phyloP scores from a whole-genome alignment of 1,140 invertebrate species.

The Eurosta solidaginis region DNA sequence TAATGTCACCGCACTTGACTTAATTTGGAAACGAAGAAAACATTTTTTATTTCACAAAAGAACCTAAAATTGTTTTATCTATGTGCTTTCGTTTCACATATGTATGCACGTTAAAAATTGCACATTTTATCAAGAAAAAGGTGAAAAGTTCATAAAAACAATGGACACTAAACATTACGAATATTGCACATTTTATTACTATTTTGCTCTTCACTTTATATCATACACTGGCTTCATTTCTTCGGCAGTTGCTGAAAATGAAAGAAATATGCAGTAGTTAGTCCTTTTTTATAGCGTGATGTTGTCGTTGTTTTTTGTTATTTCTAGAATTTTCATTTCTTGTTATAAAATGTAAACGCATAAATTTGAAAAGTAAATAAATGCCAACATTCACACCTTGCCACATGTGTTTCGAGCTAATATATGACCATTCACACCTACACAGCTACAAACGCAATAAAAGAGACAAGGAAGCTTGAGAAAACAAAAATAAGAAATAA shows the following conservation, averaged over 20 bases:
- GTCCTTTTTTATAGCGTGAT: neutral
- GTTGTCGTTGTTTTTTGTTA: too few relatives aligned
- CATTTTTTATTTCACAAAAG: too few relatives aligned
- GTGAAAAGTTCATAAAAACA: neutral
- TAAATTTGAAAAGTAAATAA: conserved; percentile 33
- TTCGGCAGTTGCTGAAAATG: neutral
- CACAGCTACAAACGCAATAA: too few relatives aligned
- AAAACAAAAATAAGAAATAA: neutral
- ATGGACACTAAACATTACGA: neutral
- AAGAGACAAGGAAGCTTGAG: too few relatives aligned
- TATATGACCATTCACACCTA: too few relatives aligned
- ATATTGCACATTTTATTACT: neutral
- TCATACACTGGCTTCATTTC: neutral
- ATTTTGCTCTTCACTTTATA: neutral
- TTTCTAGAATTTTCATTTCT: neutral
- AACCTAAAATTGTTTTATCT: too few relatives aligned
- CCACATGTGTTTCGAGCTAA: conserved; percentile 7
- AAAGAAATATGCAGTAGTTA: neutral
- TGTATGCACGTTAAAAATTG: neutral
- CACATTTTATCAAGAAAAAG: neutral
- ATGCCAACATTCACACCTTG: conserved; percentile 7
- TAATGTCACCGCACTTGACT: too few relatives aligned
- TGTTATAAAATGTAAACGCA: neutral
- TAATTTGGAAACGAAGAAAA: too few relatives aligned
- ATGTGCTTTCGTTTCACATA: too few relatives aligned